These are phyloP conservation scores for Todus mexicanus DNA, from an alignment of 2,797 vertebrate genomes.

Conservation along the genomic window DNA sequence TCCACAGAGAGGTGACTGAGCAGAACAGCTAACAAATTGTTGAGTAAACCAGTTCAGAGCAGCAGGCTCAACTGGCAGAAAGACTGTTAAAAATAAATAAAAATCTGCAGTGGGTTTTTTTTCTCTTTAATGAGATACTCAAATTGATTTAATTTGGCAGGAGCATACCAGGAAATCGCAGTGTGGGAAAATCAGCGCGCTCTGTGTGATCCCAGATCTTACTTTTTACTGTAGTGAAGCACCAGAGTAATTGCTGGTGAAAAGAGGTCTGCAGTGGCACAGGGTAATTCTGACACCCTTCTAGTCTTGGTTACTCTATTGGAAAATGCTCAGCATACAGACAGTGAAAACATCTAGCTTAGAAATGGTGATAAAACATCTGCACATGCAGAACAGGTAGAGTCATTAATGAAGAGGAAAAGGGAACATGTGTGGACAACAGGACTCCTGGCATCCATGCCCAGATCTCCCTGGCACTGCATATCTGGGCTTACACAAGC, in stretches of 20 bases:
- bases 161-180: neutral
- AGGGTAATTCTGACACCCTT: neutral
- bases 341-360: neutral
- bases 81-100: constrained; percentile 5
- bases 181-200: neutral
- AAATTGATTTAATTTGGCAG: constrained; percentile 5
- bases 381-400: rapidly evolving
- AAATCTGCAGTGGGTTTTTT: neutral
- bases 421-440: rapidly evolving
- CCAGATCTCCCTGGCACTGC: neutral
- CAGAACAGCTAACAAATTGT: neutral
- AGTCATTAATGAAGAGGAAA: neutral
- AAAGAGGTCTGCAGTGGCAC: neutral
- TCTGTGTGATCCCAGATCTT: neutral
- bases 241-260: neutral
- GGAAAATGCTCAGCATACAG: neutral
- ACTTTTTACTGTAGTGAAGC: neutral
- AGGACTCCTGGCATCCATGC: neutral
- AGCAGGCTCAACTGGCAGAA: neutral
- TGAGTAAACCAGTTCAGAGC: neutral
- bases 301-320: neutral
- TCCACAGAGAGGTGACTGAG: neutral
- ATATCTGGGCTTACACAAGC: rapidly evolving
- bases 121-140: neutral
- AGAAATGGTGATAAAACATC: neutral